Conservation (phyloP, 2,113 vertebrate genomes). For the Chrysemys picta region DNA sequence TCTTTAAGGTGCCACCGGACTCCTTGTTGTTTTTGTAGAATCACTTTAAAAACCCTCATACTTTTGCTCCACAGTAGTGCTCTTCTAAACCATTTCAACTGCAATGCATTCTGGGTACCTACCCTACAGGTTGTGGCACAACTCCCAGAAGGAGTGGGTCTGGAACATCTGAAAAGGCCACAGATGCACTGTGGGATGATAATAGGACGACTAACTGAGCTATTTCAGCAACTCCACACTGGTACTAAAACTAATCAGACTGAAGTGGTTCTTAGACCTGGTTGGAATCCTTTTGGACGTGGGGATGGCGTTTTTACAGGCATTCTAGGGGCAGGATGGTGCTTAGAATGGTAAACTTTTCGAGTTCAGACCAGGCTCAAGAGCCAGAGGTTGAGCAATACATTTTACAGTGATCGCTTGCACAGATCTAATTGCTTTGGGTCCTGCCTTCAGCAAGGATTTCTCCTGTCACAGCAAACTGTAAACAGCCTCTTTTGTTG, state of each 20-base stretch:
- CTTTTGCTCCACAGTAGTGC: neutral
- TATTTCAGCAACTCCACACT: neutral
- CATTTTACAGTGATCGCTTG: neutral
- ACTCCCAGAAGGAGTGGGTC: neutral
- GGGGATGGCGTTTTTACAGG: neutral
- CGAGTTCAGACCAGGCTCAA: neutral
- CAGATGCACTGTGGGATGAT: neutral
- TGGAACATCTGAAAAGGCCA: neutral
- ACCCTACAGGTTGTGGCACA: neutral
- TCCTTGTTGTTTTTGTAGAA: neutral
- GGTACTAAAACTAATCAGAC: neutral
- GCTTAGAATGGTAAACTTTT: neutral
- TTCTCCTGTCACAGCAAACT: neutral
- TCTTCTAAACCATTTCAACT: neutral
- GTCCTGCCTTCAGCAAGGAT: too few relatives aligned
- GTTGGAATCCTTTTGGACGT: neutral
- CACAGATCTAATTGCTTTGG: neutral
- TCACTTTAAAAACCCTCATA: neutral
- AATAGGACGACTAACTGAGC: neutral
- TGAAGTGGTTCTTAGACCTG: neutral
- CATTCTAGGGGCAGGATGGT: neutral
- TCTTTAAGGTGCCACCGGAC: too few relatives aligned
- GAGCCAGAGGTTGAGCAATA: neutral
- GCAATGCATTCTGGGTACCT: neutral
- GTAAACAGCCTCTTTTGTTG: rapidly evolving